phyloP scores from a whole-genome alignment of 2,888 invertebrate genomes.

The Biston betularia region DNA sequence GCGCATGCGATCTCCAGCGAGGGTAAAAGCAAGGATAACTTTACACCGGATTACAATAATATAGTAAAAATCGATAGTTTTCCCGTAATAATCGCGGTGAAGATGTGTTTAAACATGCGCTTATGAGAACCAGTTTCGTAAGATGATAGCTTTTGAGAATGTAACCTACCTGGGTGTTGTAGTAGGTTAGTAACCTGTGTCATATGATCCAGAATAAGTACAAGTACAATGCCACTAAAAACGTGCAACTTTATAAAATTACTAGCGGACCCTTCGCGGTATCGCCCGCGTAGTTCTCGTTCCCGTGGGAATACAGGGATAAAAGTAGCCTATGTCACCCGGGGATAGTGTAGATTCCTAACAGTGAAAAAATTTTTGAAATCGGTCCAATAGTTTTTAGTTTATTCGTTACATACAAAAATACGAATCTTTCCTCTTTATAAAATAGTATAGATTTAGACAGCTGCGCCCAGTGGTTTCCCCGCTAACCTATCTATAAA shows the following conservation, averaged over 20 bases:
- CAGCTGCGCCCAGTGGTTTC: too few relatives aligned
- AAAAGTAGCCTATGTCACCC: too few relatives aligned
- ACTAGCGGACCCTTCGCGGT: too few relatives aligned
- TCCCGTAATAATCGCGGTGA: slow-evolving; percentile 36
- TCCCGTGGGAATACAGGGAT: too few relatives aligned
- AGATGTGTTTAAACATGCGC: slow-evolving; percentile 31
- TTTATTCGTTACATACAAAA: too few relatives aligned
- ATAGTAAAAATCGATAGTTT: slow-evolving; percentile 57
- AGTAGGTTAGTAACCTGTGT: slow-evolving; percentile 46
- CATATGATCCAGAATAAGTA: slow-evolving; percentile 22
- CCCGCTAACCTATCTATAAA: too few relatives aligned
- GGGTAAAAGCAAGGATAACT: slow-evolving; percentile 53
- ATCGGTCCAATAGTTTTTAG: too few relatives aligned
- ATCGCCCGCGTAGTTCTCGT: too few relatives aligned
- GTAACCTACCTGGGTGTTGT: slow-evolving; percentile 39
- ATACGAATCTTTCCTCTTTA: too few relatives aligned
- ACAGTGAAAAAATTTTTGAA: too few relatives aligned
- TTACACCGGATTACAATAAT: slow-evolving; percentile 52
- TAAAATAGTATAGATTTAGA: too few relatives aligned
- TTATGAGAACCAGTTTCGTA: slow-evolving; percentile 45
- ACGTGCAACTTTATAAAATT: not conserved
- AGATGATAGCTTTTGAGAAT: slow-evolving; percentile 45
- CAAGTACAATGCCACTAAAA: not conserved
- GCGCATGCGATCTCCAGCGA: slow-evolving; percentile 59
- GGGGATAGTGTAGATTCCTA: too few relatives aligned